phyloP scores from a whole-genome alignment of 2,113 vertebrate species.

The Equus przewalskii region DNA sequence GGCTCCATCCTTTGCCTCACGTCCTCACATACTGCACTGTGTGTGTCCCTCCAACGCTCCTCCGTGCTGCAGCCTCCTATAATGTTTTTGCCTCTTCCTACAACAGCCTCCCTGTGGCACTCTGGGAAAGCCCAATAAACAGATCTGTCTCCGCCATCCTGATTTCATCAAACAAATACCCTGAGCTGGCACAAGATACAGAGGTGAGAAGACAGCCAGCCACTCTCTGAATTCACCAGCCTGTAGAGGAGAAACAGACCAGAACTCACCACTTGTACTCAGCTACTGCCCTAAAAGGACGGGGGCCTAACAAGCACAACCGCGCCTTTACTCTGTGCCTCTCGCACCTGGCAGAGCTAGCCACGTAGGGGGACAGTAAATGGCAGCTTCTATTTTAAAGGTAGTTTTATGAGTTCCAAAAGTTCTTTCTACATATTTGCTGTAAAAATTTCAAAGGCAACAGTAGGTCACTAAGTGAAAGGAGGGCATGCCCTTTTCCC shows the following conservation, averaged over 20 bases:
- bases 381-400: slow-evolving; percentile 25
- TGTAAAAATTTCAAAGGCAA: slow-evolving; percentile 19
- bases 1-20: not conserved
- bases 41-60: not conserved
- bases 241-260: not conserved
- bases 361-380: not conserved
- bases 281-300: not conserved
- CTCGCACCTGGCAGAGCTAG: not conserved
- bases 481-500: not conserved
- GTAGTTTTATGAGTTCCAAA: not conserved
- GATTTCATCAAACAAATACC: not conserved
- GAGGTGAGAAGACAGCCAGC: not conserved
- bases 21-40: not conserved
- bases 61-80: not conserved
- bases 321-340: not conserved
- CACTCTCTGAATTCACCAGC: not conserved
- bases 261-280: not conserved
- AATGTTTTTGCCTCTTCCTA: not conserved
- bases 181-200: not conserved
- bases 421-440: not conserved
- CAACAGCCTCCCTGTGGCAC: not conserved
- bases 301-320: not conserved
- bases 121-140: not conserved
- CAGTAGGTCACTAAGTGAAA: not conserved
- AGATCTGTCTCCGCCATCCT: not conserved